A percentile compares a stretch with the other conserved stretches of the same genome.
Conservation (phyloP, 2,113 vertebrate genomes). For the Mustelus asterias region DNA sequence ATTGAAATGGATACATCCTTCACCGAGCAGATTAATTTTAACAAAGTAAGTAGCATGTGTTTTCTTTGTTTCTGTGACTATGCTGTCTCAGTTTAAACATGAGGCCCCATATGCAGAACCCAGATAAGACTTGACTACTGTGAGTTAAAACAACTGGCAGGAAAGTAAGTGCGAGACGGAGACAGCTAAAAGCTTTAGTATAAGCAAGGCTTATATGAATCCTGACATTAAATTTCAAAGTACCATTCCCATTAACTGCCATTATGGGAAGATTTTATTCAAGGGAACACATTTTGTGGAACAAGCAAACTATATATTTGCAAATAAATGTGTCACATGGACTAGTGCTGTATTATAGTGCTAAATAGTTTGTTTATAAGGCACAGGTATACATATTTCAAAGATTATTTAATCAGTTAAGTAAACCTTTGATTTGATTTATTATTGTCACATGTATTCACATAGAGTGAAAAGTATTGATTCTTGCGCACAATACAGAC, state of each 20-base stretch:
- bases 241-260: neutral
- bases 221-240: neutral
- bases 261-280: neutral
- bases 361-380: neutral
- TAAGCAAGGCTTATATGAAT: neutral
- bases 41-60: slow-evolving; percentile 79
- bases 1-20: slow-evolving; percentile 86
- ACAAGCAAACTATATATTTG: neutral
- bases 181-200: neutral
- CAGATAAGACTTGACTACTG: slow-evolving; percentile 8
- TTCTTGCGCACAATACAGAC: too few species aligned
- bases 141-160: neutral
- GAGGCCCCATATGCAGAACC: neutral
- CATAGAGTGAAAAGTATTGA: too few species aligned
- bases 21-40: slow-evolving; percentile 95
- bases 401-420: neutral
- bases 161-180: neutral
- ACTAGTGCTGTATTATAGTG: neutral
- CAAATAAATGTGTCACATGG: neutral
- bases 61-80: neutral
- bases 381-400: neutral
- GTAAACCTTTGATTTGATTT: neutral
- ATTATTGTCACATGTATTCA: too few species aligned
- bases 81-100: slow-evolving; percentile 12
- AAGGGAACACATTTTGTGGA: neutral